These are phyloP conservation scores for Orientallactaga bullata DNA, from an alignment of 2,113 vertebrate species.

Conservation along the genomic window DNA sequence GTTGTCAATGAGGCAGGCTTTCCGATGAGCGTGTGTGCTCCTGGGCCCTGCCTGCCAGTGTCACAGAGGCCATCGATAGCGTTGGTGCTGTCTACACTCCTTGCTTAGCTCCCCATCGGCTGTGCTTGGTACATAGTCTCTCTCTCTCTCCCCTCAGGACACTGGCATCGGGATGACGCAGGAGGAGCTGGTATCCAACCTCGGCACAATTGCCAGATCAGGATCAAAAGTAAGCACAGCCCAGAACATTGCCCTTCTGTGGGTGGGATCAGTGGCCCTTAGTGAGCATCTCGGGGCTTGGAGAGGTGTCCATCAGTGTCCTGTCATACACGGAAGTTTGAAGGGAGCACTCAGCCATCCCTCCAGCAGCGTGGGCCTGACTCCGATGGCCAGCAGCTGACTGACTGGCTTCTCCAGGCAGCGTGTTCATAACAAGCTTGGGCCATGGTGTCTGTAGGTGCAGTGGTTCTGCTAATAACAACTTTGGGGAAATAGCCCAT, in stretches of 20 bases:
- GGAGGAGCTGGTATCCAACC: constrained; percentile 94
- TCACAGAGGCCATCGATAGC: too few relatives aligned
- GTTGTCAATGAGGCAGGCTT: neutral
- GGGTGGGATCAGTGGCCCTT: neutral
- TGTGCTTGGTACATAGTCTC: neutral
- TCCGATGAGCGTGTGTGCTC: neutral
- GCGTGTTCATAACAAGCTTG: neutral
- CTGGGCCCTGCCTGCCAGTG: neutral
- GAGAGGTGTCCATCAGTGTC: neutral
- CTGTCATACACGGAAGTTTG: neutral
- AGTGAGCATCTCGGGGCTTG: accelerated
- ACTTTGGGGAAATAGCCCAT: neutral
- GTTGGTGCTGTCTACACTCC: accelerated
- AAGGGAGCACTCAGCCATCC: neutral
- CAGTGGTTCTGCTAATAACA: neutral
- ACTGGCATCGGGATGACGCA: constrained; percentile 97
- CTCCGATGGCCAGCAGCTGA: too few relatives aligned
- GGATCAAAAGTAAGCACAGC: constrained; percentile 94
- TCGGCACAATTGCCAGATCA: constrained; percentile 97
- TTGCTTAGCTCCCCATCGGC: neutral
- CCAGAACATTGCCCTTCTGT: neutral
- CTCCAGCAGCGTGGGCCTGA: neutral
- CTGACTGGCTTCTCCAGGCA: neutral
- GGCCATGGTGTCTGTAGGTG: accelerated
- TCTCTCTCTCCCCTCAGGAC: constrained; percentile 88